phyloP scores from a whole-genome alignment of 2,797 vertebrate species.

The Enteromius paludinosus region DNA sequence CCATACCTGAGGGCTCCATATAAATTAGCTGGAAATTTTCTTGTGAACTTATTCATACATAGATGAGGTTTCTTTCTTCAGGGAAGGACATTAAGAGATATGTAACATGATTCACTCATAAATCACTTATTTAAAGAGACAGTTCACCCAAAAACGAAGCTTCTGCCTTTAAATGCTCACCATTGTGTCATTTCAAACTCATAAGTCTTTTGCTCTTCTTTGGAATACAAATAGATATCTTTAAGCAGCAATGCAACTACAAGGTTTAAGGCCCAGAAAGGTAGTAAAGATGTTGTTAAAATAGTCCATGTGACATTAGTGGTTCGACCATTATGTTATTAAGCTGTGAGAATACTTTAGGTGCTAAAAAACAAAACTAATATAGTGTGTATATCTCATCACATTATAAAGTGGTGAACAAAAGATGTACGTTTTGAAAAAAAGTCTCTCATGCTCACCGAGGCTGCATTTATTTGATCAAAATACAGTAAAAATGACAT shows the following conservation, averaged over 20 bases:
- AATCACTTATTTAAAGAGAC: constrained; percentile 7
- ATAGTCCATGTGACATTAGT: not conserved
- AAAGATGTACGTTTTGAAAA: too few species aligned
- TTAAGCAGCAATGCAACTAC: not conserved
- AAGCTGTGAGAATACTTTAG: not conserved
- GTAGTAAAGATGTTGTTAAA: not conserved
- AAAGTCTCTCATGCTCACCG: not conserved
- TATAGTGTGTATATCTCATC: not conserved
- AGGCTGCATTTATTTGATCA: not conserved
- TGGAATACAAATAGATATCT: not conserved
- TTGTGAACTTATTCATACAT: constrained; percentile 20
- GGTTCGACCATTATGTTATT: not conserved
- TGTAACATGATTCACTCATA: constrained; percentile 13
- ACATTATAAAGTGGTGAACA: too few species aligned
- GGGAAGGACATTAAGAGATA: constrained; percentile 17
- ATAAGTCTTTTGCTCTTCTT: not conserved
- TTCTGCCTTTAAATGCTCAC: not conserved
- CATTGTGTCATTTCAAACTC: not conserved
- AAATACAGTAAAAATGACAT: not conserved
- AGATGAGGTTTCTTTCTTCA: constrained; percentile 18
- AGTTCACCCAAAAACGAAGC: not conserved
- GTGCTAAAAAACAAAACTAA: not conserved
- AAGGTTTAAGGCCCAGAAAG: not conserved
- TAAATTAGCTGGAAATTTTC: constrained; percentile 27
- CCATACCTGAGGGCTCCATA: constrained; percentile 2